Base-by-base conservation (phyloP, 1,140 invertebrate genomes). In the Monochamus saltuarius region DNA sequence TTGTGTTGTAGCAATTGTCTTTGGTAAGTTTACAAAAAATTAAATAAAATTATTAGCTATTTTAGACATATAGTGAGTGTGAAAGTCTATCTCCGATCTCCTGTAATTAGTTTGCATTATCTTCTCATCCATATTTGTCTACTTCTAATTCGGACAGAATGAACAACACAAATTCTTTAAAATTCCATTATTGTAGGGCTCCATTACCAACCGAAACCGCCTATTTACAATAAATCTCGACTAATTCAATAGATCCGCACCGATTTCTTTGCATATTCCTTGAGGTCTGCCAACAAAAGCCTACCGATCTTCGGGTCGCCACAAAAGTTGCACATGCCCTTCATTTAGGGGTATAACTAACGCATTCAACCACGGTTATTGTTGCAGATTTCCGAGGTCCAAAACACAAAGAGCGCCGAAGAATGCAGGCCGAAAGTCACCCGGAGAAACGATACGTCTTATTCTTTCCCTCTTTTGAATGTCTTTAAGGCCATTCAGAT, bases 291-390 rank as follows among this genome's bases (percentile, higher is more conserved):
- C 17, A 36, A 42, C 51, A 43, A 49, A 62, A 57, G 22, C 22
- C 22, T 29, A 29, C 22, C 22, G 22, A 29, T 29, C 6, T 6
- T 29, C 22, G 22, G 52, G 56, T 45, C 38, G 49, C 47, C 55
- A 38, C 43, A 49, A 57, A 16, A 40, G 52, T 62, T 58, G 61
- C 61, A 62, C 61, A 62, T 62, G 61, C 61, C 61, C 61, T 62
- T 62, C 64, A 59, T 66, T 66, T 61, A 65, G 54, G 59, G 68
- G 65, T 60, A 65, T 70, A 67, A 68, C 68, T 70, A 70, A 70
- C 66, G 68, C 64, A 70, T 70, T 70, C 66, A 62, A 61, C 55
- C 55, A 61, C 61, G 68, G 56, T 56, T 42, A 54, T 70, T 70
- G 68, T 70, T 59, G 34, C 39, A 46, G 35, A 70, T 70, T 70